Percentiles rank a stretch among this genome's conserved stretches.
Conservation (phyloP, 2,113 vertebrate genomes). For the Mus pahari region DNA sequence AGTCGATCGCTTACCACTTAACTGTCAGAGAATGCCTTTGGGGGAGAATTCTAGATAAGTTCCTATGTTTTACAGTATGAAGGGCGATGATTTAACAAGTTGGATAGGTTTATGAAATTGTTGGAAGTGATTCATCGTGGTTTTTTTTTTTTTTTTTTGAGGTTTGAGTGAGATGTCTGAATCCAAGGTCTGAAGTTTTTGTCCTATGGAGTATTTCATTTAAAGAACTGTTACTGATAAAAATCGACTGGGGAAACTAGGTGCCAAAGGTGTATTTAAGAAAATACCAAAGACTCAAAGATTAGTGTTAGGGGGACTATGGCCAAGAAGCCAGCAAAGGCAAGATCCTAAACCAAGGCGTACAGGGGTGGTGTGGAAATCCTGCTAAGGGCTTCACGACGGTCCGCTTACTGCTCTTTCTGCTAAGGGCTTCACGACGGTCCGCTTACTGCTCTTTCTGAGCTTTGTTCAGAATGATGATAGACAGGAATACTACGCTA, state of each 20-base stretch:
- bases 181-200: slow-evolving; percentile 53
- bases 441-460: background rate
- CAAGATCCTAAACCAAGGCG: slow-evolving; percentile 71
- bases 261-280: slow-evolving; percentile 86
- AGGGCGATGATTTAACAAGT: slow-evolving; percentile 70
- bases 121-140: slow-evolving; percentile 38
- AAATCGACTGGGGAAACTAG: slow-evolving; percentile 75
- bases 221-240: slow-evolving; percentile 65
- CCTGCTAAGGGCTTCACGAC: too few relatives aligned
- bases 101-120: slow-evolving; percentile 50
- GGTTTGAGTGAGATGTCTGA: slow-evolving; percentile 64
- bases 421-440: background rate
- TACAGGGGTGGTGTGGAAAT: slow-evolving; percentile 71
- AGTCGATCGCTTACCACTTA: slow-evolving; percentile 73
- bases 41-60: slow-evolving; percentile 71
- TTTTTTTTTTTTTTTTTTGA: too few relatives aligned
- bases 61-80: slow-evolving; percentile 52
- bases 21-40: slow-evolving; percentile 61
- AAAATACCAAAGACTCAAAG: slow-evolving; percentile 87
- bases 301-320: slow-evolving; percentile 76
- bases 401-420: background rate
- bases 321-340: slow-evolving; percentile 74
- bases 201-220: slow-evolving; percentile 19
- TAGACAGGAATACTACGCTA: slow-evolving; percentile 22
- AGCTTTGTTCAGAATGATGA: slow-evolving; percentile 34